These are phyloP conservation scores for Naja naja DNA, from an alignment of 2,113 vertebrate species.

Conservation along the genomic window DNA sequence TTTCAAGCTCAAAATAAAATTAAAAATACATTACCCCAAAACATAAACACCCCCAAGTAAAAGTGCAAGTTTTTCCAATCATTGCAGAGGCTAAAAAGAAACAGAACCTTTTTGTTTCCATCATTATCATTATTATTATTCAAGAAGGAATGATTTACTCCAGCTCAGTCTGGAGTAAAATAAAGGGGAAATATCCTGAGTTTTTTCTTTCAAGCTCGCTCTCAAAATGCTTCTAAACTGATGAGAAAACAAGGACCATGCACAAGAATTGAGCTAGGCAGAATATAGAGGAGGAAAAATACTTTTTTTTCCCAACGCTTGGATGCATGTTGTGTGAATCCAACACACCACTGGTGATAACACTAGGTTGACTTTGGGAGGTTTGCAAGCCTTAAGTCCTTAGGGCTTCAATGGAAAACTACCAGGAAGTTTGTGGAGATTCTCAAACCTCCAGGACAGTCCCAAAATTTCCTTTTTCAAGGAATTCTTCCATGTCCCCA, in stretches of 20 bases:
- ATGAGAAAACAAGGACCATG: not conserved
- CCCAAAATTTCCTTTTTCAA: too few species aligned
- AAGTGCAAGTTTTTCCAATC: conserved; percentile 2
- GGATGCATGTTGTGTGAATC: not conserved
- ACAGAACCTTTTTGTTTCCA: not conserved
- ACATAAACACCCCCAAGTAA: not conserved
- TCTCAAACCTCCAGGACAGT: too few species aligned
- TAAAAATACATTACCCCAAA: not conserved
- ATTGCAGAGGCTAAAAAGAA: not conserved
- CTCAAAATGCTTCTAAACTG: not conserved
- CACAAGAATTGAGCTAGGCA: not conserved
- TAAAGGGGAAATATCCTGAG: not conserved
- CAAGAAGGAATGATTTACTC: not conserved
- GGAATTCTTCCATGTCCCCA: too few species aligned
- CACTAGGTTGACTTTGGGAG: not conserved
- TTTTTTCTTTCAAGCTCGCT: not conserved
- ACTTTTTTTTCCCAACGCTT: not conserved
- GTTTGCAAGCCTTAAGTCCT: not conserved
- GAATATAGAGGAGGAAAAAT: rapidly evolving
- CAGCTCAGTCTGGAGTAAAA: not conserved
- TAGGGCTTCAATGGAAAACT: not conserved
- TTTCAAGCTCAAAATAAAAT: not conserved
- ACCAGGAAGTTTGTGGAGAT: not conserved
- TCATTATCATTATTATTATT: not conserved
- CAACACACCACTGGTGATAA: not conserved